These are phyloP conservation scores for Epinephelus coioides DNA, from an alignment of 2,797 vertebrate species.

Conservation along the genomic window DNA sequence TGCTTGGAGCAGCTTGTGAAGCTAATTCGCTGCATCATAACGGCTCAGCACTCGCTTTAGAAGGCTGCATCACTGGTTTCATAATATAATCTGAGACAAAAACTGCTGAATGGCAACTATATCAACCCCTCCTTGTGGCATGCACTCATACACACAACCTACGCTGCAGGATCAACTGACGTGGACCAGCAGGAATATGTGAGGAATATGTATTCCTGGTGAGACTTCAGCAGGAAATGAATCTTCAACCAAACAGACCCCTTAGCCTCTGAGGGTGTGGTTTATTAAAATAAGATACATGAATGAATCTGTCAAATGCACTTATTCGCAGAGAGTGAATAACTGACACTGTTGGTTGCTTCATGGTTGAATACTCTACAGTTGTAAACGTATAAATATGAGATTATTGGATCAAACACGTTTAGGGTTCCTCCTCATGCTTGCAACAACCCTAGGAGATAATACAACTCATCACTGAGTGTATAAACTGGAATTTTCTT, in stretches of 20 bases:
- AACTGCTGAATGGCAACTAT: constrained; percentile 16
- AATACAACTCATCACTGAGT: not conserved
- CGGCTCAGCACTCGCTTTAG: not conserved
- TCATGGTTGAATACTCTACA: constrained; percentile 2
- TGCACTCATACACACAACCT: not conserved
- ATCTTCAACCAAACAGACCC: not conserved
- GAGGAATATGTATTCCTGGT: not conserved
- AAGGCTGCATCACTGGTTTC: constrained; percentile 25
- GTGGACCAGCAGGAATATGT: not conserved
- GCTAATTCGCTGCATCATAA: constrained; percentile 22
- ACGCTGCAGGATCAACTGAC: not conserved
- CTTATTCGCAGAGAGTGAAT: constrained; percentile 1
- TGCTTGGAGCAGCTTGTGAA: constrained; percentile 20
- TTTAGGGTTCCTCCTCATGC: not conserved
- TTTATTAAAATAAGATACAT: constrained; percentile 34
- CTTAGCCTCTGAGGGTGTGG: not conserved
- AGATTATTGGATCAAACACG: constrained; percentile 23
- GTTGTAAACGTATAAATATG: not conserved
- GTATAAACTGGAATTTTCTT: constrained; percentile 7
- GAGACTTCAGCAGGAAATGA: not conserved
- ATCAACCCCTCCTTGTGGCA: not conserved
- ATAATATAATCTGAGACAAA: constrained; percentile 6
- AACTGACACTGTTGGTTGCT: not conserved
- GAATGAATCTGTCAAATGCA: constrained; percentile 40
- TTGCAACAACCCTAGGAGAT: not conserved